Evolutionary conservation across 2,888 invertebrate genomes (phyloP).

Genomic region (Caprella mutica): DNA sequence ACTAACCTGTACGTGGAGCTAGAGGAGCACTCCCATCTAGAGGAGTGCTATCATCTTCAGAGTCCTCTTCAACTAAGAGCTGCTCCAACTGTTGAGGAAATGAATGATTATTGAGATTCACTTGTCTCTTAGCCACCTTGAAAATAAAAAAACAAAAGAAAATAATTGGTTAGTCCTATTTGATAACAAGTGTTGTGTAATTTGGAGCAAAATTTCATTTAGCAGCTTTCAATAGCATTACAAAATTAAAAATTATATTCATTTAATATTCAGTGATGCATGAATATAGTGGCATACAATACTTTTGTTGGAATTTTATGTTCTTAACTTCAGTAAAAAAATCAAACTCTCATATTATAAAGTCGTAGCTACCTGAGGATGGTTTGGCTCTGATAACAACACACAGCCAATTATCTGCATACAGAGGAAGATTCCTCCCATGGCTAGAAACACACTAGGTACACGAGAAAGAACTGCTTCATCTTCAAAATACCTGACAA

Average conservation of each 20-base stretch:
- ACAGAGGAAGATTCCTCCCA: conserved; percentile 38
- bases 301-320: too few relatives aligned
- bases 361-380: neutral
- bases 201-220: too few relatives aligned
- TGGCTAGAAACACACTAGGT: conserved; percentile 38
- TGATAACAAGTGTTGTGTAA: neutral
- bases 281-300: too few relatives aligned
- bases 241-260: too few relatives aligned
- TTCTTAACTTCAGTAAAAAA: too few relatives aligned
- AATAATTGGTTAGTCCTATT: neutral
- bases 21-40: neutral
- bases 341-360: too few relatives aligned
- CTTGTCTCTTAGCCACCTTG: neutral
- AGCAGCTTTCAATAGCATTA: too few relatives aligned
- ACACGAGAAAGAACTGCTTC: conserved; percentile 37
- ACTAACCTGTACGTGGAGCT: neutral
- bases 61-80: neutral
- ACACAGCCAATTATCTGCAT: conserved; percentile 38
- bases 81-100: neutral
- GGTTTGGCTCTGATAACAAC: conserved; percentile 12
- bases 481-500: conserved; percentile 27
- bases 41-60: neutral
- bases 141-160: neutral
- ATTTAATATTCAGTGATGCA: too few relatives aligned
- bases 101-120: neutral